These are phyloP conservation scores for Cnemophilus loriae DNA, from an alignment of 2,113 vertebrate species.

Conservation along the genomic window DNA sequence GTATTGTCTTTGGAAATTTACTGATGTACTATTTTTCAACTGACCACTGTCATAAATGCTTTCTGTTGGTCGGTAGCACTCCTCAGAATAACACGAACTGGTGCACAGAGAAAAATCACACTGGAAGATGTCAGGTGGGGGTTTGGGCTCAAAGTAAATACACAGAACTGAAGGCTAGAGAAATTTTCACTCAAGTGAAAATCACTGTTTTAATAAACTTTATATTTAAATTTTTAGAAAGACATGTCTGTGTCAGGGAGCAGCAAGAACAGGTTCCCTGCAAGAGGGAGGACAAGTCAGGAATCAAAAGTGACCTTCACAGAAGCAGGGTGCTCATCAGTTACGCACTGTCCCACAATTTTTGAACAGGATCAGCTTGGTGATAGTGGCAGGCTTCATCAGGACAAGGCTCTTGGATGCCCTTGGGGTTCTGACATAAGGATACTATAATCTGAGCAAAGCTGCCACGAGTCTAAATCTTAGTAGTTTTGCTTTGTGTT, in stretches of 20 bases:
- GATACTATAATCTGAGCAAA: neutral
- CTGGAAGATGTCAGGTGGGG: neutral
- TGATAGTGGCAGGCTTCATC: neutral
- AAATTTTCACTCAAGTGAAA: neutral
- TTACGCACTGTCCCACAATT: neutral
- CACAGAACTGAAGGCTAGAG: neutral
- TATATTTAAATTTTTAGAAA: neutral
- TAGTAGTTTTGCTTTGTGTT: neutral
- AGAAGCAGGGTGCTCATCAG: neutral
- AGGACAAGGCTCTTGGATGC: neutral
- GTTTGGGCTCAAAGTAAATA: neutral
- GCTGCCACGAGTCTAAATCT: neutral
- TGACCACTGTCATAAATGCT: neutral
- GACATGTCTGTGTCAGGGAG: neutral
- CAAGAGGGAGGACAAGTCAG: neutral
- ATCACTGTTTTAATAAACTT: neutral
- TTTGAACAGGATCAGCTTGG: neutral
- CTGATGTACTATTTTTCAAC: neutral
- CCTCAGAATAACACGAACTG: neutral
- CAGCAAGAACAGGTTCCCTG: rapidly evolving
- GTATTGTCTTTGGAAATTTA: neutral
- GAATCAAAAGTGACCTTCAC: neutral
- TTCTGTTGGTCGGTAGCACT: neutral
- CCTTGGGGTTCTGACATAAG: neutral
- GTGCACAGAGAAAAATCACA: neutral